Evolutionary conservation across 2,797 vertebrate genomes (phyloP).

Genomic region (Hylomyscus alleni): DNA sequence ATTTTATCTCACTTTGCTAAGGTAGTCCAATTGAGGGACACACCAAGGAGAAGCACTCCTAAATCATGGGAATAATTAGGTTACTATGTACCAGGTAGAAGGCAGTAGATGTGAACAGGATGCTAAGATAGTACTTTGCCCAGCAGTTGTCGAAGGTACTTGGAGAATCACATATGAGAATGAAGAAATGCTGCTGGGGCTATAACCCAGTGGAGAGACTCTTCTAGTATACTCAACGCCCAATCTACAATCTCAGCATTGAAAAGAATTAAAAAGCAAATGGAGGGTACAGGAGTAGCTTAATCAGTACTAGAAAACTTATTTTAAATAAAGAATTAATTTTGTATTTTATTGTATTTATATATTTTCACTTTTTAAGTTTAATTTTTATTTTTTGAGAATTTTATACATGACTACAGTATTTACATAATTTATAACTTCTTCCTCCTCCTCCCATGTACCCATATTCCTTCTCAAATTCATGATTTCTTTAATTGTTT

Average conservation of each 20-base stretch:
- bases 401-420: neutral
- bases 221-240: neutral
- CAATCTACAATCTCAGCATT: neutral
- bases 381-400: neutral
- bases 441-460: neutral
- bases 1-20: neutral
- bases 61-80: neutral
- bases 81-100: neutral
- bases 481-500: neutral
- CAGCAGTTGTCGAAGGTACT: neutral
- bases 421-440: neutral
- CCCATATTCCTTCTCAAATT: neutral
- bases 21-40: neutral
- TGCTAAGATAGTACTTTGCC: neutral
- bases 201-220: neutral
- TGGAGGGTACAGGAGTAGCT: neutral
- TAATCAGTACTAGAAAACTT: neutral
- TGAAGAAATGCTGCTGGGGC: neutral
- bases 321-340: neutral
- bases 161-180: neutral
- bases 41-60: neutral
- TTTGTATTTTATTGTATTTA: neutral
- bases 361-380: neutral
- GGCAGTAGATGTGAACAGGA: rapidly evolving
- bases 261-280: neutral